Evolutionary conservation across 2,888 invertebrate genomes (phyloP), one percentile per base, ranked within the genome.

Genomic region (Keiferia lycopersicella): DNA sequence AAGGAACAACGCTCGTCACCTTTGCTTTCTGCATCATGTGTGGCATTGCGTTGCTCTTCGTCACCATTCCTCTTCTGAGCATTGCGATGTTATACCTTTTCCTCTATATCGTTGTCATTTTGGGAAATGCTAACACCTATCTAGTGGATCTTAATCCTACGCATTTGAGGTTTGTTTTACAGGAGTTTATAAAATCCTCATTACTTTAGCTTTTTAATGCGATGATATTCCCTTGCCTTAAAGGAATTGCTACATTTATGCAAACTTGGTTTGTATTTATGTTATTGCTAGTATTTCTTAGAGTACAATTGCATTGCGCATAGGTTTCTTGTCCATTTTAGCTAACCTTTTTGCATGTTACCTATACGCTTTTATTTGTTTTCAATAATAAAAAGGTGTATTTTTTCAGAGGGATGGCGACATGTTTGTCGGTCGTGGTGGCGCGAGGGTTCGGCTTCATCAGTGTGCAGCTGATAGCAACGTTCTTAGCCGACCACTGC

Each of bases 91-190:
- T 88, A 73, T 88, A 78, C 71, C 58, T 82, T 26, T 87, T 88
- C 50, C 75, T 88, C 0, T 85, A 84, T 65, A 84, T 86, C 14
- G 77, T 83, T 4, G 71, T 87, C 1, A 86, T 88, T 64, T 72
- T 89, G 68, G 88, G 87, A 14, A 87, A 84, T 64, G 74, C 84
- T 0, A 88, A 90, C 62, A 85, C 86, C 1, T 88, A 84, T 70
- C 74, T 88, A 61, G 84, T 88, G n/a, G 90, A 89, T n/a, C 66
- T 88, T n/a, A 88, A 88, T 67, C 89, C 89, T 34, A 90, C 89
- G 1, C 77, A 88, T 76, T 78, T 89, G 62, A 83, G 88, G 88
- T 87, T 20, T 34, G 51, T 61, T 11, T 61, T 18, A n/a, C n/a
- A n/a, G n/a, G n/a, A n/a, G n/a, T n/a, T n/a, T n/a, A n/a, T n/a